Percentiles rank a stretch among this genome's conserved stretches.
Conservation (phyloP, 2,888 invertebrate species). For the Netelia melanura region DNA sequence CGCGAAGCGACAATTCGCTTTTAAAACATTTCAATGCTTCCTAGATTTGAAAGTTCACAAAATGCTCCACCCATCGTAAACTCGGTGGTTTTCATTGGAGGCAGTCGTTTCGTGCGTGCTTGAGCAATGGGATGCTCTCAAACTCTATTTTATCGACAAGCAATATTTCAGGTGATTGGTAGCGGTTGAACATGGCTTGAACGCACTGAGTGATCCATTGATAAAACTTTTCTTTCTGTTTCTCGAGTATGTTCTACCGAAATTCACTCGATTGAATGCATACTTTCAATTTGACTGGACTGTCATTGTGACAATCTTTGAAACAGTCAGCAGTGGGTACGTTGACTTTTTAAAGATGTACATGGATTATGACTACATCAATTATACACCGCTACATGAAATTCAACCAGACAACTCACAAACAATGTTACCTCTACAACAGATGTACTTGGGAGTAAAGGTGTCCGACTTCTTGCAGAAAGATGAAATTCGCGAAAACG, state of each 20-base stretch:
- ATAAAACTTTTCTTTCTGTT: too few species aligned
- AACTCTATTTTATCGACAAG: too few species aligned
- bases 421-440: conserved; percentile 34
- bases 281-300: conserved; percentile 64
- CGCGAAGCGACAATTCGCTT: too few species aligned
- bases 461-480: conserved; percentile 55
- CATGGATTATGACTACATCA: conserved; percentile 10
- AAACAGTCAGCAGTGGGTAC: neutral
- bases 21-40: neutral
- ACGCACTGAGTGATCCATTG: too few species aligned
- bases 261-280: conserved; percentile 66
- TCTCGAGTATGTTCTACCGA: conserved; percentile 63
- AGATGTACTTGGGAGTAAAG: conserved; percentile 69
- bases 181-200: too few species aligned
- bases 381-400: conserved; percentile 4
- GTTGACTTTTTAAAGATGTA: neutral
- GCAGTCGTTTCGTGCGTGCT: too few species aligned
- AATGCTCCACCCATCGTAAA: neutral
- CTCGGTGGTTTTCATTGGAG: too few species aligned
- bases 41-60: neutral
- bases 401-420: conserved; percentile 1
- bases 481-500: conserved; percentile 34
- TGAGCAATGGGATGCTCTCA: too few species aligned
- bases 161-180: too few species aligned
- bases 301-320: conserved; percentile 21